Percentiles rank a stretch among this genome's conserved stretches.
Conservation (phyloP, 2,888 invertebrate genomes). For the Drosophila gaucha region DNA sequence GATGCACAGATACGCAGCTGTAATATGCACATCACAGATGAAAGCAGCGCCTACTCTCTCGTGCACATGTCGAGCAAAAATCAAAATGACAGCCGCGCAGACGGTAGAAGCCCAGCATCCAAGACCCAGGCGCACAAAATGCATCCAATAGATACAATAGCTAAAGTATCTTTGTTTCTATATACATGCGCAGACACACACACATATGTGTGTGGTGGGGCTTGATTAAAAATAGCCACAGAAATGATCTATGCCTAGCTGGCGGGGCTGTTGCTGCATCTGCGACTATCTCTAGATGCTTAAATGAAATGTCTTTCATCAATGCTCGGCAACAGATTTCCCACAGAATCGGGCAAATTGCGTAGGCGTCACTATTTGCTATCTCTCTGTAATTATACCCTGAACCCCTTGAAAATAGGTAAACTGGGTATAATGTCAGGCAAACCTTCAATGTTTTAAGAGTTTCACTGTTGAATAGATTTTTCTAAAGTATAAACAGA, state of each 20-base stretch:
- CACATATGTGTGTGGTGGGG: slow-evolving; percentile 29
- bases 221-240: slow-evolving; percentile 66
- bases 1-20: slow-evolving; percentile 29
- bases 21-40: slow-evolving; percentile 64
- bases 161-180: not conserved
- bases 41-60: slow-evolving; percentile 54
- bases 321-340: slow-evolving; percentile 41
- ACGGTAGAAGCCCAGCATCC: slow-evolving; percentile 21
- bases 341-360: slow-evolving; percentile 37
- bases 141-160: slow-evolving; percentile 56
- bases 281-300: slow-evolving; percentile 21
- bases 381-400: not conserved
- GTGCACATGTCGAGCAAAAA: slow-evolving; percentile 68
- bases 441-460: too few relatives aligned
- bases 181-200: slow-evolving; percentile 1
- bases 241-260: slow-evolving; percentile 65
- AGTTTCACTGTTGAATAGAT: too few relatives aligned
- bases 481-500: too few relatives aligned
- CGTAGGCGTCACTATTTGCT: slow-evolving; percentile 49
- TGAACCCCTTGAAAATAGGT: not conserved
- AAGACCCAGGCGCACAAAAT: slow-evolving; percentile 36
- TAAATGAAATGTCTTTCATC: slow-evolving; percentile 60
- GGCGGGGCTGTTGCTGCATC: slow-evolving; percentile 41
- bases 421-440: too few relatives aligned
- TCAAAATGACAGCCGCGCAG: slow-evolving; percentile 67